phyloP scores from a whole-genome alignment of 2,113 vertebrate species.

The Illadopsis cleaveri region DNA sequence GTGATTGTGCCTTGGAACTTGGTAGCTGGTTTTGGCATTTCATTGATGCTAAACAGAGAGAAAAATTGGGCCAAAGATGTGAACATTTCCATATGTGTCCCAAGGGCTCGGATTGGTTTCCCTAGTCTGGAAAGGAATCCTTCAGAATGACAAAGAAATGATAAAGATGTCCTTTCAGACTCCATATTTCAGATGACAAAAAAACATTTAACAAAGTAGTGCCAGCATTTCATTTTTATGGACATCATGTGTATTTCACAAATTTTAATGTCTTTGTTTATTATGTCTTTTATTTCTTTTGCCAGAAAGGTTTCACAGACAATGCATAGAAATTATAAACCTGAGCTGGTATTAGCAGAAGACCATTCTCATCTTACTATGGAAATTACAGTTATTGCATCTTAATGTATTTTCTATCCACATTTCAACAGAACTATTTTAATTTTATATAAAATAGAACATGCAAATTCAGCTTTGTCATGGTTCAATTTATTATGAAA shows the following conservation, averaged over 20 bases:
- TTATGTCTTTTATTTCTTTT: not conserved
- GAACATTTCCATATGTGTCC: not conserved
- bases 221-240: not conserved
- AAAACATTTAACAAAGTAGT: not conserved
- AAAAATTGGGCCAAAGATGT: not conserved
- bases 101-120: not conserved
- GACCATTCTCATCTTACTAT: not conserved
- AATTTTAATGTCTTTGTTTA: not conserved
- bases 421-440: not conserved
- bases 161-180: not conserved
- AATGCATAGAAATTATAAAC: accelerated
- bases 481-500: not conserved
- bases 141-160: not conserved
- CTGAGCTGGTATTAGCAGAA: not conserved
- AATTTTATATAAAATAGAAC: not conserved
- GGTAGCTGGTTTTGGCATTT: not conserved
- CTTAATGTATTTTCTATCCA: not conserved
- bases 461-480: not conserved
- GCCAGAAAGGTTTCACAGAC: not conserved
- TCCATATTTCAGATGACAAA: not conserved
- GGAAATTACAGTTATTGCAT: not conserved
- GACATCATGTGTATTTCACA: not conserved
- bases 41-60: not conserved
- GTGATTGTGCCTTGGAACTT: not conserved
- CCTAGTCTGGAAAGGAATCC: not conserved